Evolutionary conservation across 2,888 invertebrate genomes (phyloP), one percentile per base, ranked within the genome.

Genomic region (Hemaris fuciformis): DNA sequence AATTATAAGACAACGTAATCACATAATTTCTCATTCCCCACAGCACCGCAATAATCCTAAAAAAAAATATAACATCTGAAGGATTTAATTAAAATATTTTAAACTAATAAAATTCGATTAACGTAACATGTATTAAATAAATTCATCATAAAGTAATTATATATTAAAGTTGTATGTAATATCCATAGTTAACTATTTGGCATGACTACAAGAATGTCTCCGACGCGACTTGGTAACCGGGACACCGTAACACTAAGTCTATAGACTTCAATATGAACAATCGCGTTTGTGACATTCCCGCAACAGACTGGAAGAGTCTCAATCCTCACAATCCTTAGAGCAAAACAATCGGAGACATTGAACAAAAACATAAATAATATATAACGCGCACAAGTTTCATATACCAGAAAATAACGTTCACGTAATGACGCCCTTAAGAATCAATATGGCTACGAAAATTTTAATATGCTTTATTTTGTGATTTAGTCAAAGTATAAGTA

Each of bases 131-230:
- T 20, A 38, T 22, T 57, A 57, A 48, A 31, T 57, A 57, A 38
- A 57, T 15, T 20, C 38, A 31, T n/a, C n/a, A n/a, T 56, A 41
- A 34, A 22, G 20, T 43, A 31, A 46, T 18, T 23, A 41, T n/a
- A n/a, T n/a, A n/a, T 42, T 23, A 46, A 45, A 45, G 18, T 45
- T 56, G 48, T 25, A 22, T 25, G 45, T 53, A 62, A 61, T 58
- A 64, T 64, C 62, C 57, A 60, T 58, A 61, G 59, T 46, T 38
- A 42, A 56, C 20, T 61, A 64, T 64, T 66, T 66, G 66, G 64
- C 38, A 61, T 57, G 53, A 60, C 15, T 43, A 59, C 22, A 45
- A 18, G 43, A 59, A 59, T 45, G 45, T 46, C 34, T 59, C 20
- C 8, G 34, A 46, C 15, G 27, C 10, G 6, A 7, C 18, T 34